These are phyloP conservation scores for Campodea augens DNA, from an alignment of 1,140 invertebrate genomes.

Conservation along the genomic window DNA sequence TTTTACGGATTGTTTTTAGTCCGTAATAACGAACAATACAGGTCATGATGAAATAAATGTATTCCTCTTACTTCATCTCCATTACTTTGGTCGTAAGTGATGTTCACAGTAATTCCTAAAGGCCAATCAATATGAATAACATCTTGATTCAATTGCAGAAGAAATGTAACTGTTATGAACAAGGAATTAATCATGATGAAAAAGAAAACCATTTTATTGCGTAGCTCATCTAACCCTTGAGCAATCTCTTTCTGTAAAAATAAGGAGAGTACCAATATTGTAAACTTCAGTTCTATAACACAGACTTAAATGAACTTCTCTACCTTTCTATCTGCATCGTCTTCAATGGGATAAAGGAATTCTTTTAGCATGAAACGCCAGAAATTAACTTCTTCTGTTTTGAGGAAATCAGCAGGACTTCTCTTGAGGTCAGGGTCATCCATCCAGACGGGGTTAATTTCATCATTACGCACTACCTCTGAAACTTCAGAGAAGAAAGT, in stretches of 20 bases:
- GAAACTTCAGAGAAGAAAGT: too few relatives aligned
- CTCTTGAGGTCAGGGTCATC: slow-evolving; percentile 40
- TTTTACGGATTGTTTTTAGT: too few relatives aligned
- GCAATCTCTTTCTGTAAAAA: slow-evolving; percentile 30
- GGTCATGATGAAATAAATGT: not conserved
- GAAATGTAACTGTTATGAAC: slow-evolving; percentile 57
- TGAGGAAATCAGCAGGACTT: slow-evolving; percentile 37
- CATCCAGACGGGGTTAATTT: slow-evolving; percentile 45
- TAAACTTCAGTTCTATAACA: too few relatives aligned
- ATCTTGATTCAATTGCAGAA: slow-evolving; percentile 58
- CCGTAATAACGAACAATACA: too few relatives aligned
- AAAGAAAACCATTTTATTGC: slow-evolving; percentile 51
- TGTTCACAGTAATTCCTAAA: slow-evolving; percentile 39
- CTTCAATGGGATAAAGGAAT: slow-evolving; percentile 48
- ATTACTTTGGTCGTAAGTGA: slow-evolving; percentile 33
- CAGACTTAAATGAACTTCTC: too few relatives aligned
- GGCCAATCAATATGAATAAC: slow-evolving; percentile 48
- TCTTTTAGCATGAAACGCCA: slow-evolving; percentile 50
- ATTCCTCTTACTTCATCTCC: slow-evolving; percentile 21
- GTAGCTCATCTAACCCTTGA: slow-evolving; percentile 37
- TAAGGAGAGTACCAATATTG: slow-evolving; percentile 1
- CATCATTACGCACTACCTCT: too few relatives aligned
- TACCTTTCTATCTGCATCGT: slow-evolving; percentile 34
- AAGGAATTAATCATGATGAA: slow-evolving; percentile 70
- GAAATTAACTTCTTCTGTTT: slow-evolving; percentile 40